Evolutionary conservation across 2,113 vertebrate species (phyloP).

Genomic region (Columba janthina): DNA sequence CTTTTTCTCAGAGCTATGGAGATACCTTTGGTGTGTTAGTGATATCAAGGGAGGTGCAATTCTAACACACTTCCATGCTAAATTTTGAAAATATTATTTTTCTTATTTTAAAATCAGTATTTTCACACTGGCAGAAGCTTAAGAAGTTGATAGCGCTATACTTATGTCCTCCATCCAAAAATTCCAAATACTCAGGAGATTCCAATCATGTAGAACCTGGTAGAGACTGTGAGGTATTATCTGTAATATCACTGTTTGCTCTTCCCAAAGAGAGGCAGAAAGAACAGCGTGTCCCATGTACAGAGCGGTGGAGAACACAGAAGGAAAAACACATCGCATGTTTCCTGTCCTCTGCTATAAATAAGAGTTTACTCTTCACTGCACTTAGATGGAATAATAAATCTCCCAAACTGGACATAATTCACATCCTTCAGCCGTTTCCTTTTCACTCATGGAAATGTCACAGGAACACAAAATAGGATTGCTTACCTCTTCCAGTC

Average conservation of each 20-base stretch:
- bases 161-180: background rate
- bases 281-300: background rate
- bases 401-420: background rate
- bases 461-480: background rate
- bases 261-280: background rate
- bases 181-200: background rate
- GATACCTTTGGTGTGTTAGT: background rate
- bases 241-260: background rate
- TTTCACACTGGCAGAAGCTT: background rate
- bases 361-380: background rate
- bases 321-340: background rate
- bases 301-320: background rate
- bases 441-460: background rate
- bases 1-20: background rate
- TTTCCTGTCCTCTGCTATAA: background rate
- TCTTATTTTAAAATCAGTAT: background rate
- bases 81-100: background rate
- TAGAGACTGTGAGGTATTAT: background rate
- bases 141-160: background rate
- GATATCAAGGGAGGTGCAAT: background rate
- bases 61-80: background rate
- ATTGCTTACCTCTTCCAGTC: constrained; percentile 93
- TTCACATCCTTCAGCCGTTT: background rate
- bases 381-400: background rate
- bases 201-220: fast-evolving